Base-by-base conservation (phyloP, 2,888 invertebrate genomes). In the Ceriagrion tenellum region DNA sequence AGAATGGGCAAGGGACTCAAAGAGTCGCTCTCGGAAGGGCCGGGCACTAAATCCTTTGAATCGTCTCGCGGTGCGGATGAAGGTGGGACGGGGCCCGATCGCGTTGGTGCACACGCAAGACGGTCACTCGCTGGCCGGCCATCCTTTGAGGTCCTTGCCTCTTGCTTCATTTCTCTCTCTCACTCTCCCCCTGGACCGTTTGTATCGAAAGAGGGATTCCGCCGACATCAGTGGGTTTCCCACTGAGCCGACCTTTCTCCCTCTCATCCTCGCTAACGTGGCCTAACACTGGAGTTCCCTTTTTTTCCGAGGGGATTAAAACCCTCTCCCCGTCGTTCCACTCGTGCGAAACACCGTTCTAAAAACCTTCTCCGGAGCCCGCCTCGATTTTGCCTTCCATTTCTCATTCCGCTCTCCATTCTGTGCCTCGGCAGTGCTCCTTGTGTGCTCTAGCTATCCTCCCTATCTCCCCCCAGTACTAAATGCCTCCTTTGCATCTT, bases 181-280 rank as follows among this genome's bases (percentile, higher is more conserved):
- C 47, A 8, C n/a, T n/a, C n/a, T 16, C 16, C 56, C 59, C 59
- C 20, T 93, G 93, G 69, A 35, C 69, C 74, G 93, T 55, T 93
- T 93, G 56, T 93, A 93, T 93, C n/a, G 93, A 74, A 93, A 69
- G 69, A 47, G 69, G 93, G 35, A 35, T 74, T 69, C 93, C 93
- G 93, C 93, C 93, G 93, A 93, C 93, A 93, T 93, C 93, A 93
- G 63, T 23, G 93, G 93, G 63, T 93, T 93, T 69, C 81, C 93
- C 93, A 69, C 93, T 91, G 91, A 91, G 91, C 63, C 59, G 47
- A 91, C 91, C 63, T 69, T 59, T 59, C 59, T 59, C 59, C 69
- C 69, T 91, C 91, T 63, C 91, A 63, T 63, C 91, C 91, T 91
- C 56, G 69, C 18, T 23, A 20, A 56, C 18, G n/a, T n/a, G 23